Base-by-base conservation (phyloP, 2,888 invertebrate species). In the Dynastes grantii region DNA sequence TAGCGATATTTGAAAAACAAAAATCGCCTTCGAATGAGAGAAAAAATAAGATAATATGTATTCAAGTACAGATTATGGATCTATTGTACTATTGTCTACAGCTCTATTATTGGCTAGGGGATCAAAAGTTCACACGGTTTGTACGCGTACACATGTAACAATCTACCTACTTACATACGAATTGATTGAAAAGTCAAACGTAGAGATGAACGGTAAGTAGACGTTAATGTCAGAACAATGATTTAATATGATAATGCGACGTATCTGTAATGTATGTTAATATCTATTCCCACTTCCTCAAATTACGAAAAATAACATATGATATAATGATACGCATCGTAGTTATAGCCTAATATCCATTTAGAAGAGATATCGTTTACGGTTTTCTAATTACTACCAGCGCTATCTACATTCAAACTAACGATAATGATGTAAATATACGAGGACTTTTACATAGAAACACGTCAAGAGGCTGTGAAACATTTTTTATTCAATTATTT, bases 71-170 rank as follows among this genome's bases (percentile, higher is more conserved):
- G 73, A 73, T 73, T 73, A 73, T 73, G 73, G 77, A 77, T 67
- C 77, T 77, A 77, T 77, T 77, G 77, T 77, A 70, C 61, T 45
- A 77, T 77, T 77, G 77, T 77, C 49, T 77, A 49, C 77, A 58
- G 77, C 70, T 40, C 45, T 70, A 77, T 68, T 77, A 70, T 77
- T 77, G 32, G 58, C 37, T 40, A 49, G 37, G 51, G 58, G 77
- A 77, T 67, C 70, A 70, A 77, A 70, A 77, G 77, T 68, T 77
- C 77, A 77, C 40, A 58, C 16, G 40, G 16, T 73, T 73, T 58
- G 40, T 58, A 13, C 32, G 32, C 55, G 37, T 55, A 58, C 40
- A 73, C 58, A 53, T 29, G 16, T 9, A 64, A 51, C 53, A 32
- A 70, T 32, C 58, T 58, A 58, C 58, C 68, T 73, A 58, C 73